These are phyloP conservation scores for Phalacrocorax carbo DNA, from an alignment of 2,113 vertebrate species.

Conservation along the genomic window DNA sequence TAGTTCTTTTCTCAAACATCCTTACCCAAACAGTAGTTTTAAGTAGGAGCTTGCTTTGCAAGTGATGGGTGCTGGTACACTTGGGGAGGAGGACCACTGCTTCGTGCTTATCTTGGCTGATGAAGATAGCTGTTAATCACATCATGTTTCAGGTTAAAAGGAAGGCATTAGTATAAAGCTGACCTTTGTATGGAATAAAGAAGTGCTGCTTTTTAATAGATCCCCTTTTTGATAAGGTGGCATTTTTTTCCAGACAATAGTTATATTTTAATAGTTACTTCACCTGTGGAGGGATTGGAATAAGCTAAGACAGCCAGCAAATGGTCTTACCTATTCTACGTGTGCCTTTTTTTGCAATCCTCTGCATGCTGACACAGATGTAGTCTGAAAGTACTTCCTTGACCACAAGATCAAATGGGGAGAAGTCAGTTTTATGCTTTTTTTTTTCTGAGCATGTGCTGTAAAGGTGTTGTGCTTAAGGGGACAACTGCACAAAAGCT, in stretches of 20 bases:
- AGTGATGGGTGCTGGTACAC: not conserved
- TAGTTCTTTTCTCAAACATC: not conserved
- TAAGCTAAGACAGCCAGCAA: not conserved
- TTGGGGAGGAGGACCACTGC: not conserved
- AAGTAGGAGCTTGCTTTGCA: not conserved
- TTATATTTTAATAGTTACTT: not conserved
- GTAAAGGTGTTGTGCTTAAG: not conserved
- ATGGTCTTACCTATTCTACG: not conserved
- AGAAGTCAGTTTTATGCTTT: not conserved
- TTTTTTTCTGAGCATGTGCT: not conserved
- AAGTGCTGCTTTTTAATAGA: not conserved
- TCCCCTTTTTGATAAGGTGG: not conserved
- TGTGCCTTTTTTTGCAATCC: not conserved
- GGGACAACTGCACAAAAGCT: not conserved
- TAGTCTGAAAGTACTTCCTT: not conserved
- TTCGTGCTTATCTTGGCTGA: not conserved
- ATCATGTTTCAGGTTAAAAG: not conserved
- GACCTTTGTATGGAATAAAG: not conserved
- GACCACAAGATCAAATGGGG: not conserved
- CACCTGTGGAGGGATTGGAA: not conserved
- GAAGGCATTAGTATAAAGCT: not conserved
- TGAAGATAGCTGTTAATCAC: not conserved
- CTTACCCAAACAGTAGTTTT: not conserved
- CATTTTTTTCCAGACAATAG: not conserved
- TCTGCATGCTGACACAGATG: not conserved